A percentile compares a stretch with the other conserved stretches of the same genome.
Evolutionary conservation across 2,113 vertebrate genomes (phyloP).

Genomic region (Coryphaenoides rupestris): DNA sequence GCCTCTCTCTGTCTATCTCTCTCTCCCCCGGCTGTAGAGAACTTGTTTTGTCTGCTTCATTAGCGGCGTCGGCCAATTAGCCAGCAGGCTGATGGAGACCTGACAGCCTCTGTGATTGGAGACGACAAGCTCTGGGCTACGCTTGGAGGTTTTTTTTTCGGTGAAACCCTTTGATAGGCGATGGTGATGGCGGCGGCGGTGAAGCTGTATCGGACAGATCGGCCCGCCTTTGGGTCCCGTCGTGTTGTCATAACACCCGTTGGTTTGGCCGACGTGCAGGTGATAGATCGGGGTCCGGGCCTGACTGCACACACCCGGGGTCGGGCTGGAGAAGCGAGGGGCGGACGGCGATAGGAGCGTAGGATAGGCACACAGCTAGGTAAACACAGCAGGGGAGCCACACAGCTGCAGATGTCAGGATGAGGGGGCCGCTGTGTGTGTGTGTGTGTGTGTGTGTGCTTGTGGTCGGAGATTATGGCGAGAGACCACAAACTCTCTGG

Average conservation of each 20-base stretch:
- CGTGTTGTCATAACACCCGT: slow-evolving; percentile 45
- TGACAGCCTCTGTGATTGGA: slow-evolving; percentile 99
- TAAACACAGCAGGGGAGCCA: slow-evolving; percentile 49
- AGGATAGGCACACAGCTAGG: slow-evolving; percentile 67
- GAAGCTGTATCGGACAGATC: slow-evolving; percentile 99
- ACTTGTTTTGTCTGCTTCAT: slow-evolving; percentile 99
- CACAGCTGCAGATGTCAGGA: slow-evolving; percentile 4
- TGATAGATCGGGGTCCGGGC: slow-evolving; percentile 85
- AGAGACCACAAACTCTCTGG: no score
- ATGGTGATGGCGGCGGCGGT: no score
- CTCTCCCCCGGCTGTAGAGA: slow-evolving; percentile 73
- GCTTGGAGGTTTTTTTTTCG: no score
- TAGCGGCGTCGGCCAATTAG: slow-evolving; percentile 99
- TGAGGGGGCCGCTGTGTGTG: not conserved
- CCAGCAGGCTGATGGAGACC: slow-evolving; percentile 99
- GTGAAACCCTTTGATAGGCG: no score
- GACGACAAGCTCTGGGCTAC: slow-evolving; percentile 94
- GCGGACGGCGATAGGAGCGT: no score
- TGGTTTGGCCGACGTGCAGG: no score
- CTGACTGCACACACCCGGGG: slow-evolving; percentile 77
- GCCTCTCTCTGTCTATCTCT: slow-evolving; percentile 40
- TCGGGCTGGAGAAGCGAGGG: slow-evolving; percentile 90
- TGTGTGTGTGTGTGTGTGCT: no score
- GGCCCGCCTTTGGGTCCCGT: slow-evolving; percentile 95
- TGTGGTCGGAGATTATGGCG: no score